Conservation (phyloP, 2,113 vertebrate species). For the Scatophagus argus region DNA sequence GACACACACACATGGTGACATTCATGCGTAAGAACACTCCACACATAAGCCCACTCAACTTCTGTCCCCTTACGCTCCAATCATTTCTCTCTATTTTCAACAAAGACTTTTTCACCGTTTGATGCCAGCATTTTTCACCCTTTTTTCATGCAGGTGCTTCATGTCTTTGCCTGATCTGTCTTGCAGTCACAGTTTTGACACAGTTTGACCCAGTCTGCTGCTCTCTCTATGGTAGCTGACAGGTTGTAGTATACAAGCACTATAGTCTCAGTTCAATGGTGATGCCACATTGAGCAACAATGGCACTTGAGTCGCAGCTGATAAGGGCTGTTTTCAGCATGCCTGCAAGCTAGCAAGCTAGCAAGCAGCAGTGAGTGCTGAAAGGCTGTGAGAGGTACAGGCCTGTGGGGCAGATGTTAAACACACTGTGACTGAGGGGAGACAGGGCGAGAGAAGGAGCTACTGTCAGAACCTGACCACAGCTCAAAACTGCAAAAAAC, state of each 20-base stretch:
- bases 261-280: constrained; percentile 19
- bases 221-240: constrained; percentile 34
- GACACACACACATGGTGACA: constrained; percentile 47
- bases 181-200: constrained; percentile 50
- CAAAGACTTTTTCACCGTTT: constrained; percentile 56
- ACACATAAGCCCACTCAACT: constrained; percentile 72
- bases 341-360: constrained; percentile 1
- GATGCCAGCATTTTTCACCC: constrained; percentile 45
- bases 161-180: constrained; percentile 53
- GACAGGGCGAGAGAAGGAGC: constrained; percentile 58
- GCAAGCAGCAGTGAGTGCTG: constrained; percentile 45
- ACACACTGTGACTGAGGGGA: constrained; percentile 73
- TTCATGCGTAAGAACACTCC: constrained; percentile 71
- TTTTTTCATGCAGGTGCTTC: constrained; percentile 62
- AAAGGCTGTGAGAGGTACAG: constrained; percentile 57
- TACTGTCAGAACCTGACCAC: constrained; percentile 58
- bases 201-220: constrained; percentile 35
- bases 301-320: not conserved
- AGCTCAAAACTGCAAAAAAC: constrained; percentile 16
- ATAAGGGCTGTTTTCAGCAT: constrained; percentile 27
- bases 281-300: constrained; percentile 34
- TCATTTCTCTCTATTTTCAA: constrained; percentile 53
- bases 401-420: constrained; percentile 77
- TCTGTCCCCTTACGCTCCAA: constrained; percentile 38
- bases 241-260: constrained; percentile 18